A percentile compares a stretch with the other conserved stretches of the same genome.
These are phyloP conservation scores for Microctonus brassicae DNA, from an alignment of 2,888 invertebrate species.

Conservation along the genomic window DNA sequence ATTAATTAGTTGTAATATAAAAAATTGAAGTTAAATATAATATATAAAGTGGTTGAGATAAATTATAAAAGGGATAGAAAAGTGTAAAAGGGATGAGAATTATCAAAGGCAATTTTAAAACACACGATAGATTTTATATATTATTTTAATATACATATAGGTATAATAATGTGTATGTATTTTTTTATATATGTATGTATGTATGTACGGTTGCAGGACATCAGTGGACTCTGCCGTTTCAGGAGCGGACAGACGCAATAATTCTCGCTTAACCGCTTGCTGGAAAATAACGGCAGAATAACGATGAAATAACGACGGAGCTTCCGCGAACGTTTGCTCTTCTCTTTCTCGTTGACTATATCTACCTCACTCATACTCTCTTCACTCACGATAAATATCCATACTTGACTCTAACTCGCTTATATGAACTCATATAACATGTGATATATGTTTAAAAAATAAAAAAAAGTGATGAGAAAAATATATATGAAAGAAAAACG, in stretches of 20 bases:
- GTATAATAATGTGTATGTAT: too few species aligned
- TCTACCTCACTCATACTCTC: conserved; percentile 14
- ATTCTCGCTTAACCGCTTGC: conserved; percentile 57
- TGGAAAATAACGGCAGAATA: conserved; percentile 58
- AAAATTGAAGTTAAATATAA: not conserved
- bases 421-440: conserved; percentile 21
- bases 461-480: not conserved
- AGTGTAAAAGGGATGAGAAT: not conserved
- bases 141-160: too few species aligned
- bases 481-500: not conserved
- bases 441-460: not conserved
- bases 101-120: not conserved
- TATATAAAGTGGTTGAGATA: not conserved
- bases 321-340: conserved; percentile 44
- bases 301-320: conserved; percentile 61
- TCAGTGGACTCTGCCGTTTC: conserved; percentile 28
- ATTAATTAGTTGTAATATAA: too few species aligned
- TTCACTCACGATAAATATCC: conserved; percentile 27
- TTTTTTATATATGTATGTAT: not conserved
- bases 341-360: conserved; percentile 20
- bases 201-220: conserved; percentile 33
- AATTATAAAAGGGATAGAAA: not conserved
- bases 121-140: too few species aligned
- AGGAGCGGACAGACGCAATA: conserved; percentile 51
- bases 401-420: conserved; percentile 20